Evolutionary conservation across 1,140 invertebrate genomes (phyloP).

Genomic region (Drosophila nebulosa): DNA sequence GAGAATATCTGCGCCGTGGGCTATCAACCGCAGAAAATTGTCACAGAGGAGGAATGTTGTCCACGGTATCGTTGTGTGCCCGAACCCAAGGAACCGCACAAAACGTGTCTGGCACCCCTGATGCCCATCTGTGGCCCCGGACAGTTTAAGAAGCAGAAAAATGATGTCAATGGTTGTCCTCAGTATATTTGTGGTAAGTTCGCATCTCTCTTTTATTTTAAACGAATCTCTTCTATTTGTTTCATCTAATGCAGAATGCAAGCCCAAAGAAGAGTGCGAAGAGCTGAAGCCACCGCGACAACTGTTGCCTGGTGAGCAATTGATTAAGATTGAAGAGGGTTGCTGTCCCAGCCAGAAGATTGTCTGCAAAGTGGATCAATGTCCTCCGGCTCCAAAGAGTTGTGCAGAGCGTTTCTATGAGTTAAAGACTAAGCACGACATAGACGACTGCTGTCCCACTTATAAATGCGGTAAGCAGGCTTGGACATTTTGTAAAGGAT

Average conservation of each 20-base stretch:
- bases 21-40: constrained; percentile 82
- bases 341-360: constrained; percentile 86
- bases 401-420: constrained; percentile 84
- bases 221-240: no score
- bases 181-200: constrained; percentile 87
- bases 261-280: constrained; percentile 86
- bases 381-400: constrained; percentile 82
- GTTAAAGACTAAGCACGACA: constrained; percentile 77
- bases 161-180: constrained; percentile 84
- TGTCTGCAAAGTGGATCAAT: constrained; percentile 84
- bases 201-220: no score
- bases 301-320: constrained; percentile 84
- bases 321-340: constrained; percentile 83
- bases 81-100: constrained; percentile 80
- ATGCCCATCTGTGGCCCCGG: constrained; percentile 87
- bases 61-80: constrained; percentile 85
- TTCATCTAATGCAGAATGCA: constrained; percentile 83
- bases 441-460: constrained; percentile 85
- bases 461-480: constrained; percentile 84
- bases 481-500: neutral
- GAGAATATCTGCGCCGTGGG: constrained; percentile 84
- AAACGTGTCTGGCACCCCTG: constrained; percentile 84
- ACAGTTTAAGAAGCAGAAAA: constrained; percentile 86
- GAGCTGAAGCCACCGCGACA: constrained; percentile 80
- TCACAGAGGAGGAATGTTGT: constrained; percentile 85